Conservation (phyloP, 2,797 vertebrate genomes). For the Siniperca scherzeri region DNA sequence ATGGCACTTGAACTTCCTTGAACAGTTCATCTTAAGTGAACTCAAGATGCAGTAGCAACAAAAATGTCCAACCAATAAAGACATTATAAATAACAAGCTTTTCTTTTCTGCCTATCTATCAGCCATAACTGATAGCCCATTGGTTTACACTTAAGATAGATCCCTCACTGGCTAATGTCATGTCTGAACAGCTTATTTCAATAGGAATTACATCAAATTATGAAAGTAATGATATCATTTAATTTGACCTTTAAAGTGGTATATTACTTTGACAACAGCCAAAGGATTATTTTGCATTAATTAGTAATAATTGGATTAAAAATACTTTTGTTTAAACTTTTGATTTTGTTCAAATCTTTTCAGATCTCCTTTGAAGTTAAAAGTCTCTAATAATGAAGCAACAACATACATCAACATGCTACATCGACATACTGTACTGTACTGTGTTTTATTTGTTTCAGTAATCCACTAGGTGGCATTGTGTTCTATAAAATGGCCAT, state of each 20-base stretch:
- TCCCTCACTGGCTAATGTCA: background rate
- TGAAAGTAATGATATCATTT: background rate
- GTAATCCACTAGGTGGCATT: conserved; percentile 76
- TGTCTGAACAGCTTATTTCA: background rate
- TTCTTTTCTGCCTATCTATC: background rate
- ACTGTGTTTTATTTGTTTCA: background rate
- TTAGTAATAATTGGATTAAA: background rate
- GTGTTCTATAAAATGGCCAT: conserved; percentile 45
- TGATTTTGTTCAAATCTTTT: background rate
- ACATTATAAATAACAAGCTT: background rate
- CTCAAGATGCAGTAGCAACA: background rate
- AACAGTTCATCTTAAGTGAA: background rate
- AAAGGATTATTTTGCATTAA: background rate
- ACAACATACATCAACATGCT: background rate
- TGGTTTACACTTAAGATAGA: background rate
- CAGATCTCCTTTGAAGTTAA: background rate
- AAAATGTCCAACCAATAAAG: background rate
- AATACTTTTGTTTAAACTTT: background rate
- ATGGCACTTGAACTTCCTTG: background rate
- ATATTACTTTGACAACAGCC: no score
- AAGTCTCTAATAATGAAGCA: background rate
- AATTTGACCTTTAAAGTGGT: background rate
- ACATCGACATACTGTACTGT: background rate
- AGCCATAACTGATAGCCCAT: background rate
- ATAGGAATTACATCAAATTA: background rate